Evolutionary conservation across 2,888 invertebrate genomes (phyloP).

Genomic region (Dysmachus trigonus): DNA sequence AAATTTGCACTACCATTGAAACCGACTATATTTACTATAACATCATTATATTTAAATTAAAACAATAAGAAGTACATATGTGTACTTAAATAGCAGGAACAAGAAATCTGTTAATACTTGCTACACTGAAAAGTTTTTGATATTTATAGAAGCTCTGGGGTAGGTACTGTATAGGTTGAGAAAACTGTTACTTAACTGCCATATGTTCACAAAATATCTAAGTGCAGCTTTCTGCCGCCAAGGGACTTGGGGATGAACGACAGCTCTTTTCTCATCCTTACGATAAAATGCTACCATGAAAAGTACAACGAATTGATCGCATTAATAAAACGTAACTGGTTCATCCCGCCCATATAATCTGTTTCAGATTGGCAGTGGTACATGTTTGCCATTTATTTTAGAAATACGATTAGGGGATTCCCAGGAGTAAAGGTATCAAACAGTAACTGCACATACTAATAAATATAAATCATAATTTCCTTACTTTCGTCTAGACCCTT

Average conservation of each 20-base stretch:
- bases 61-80: too few species aligned
- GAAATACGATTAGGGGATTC: conserved; percentile 42
- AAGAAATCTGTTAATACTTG: not conserved
- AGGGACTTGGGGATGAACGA: not conserved
- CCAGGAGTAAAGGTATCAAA: conserved; percentile 48
- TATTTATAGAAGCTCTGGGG: not conserved
- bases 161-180: not conserved
- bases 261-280: conserved; percentile 49
- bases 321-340: conserved; percentile 65
- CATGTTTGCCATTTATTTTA: conserved; percentile 41
- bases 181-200: conserved; percentile 8
- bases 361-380: conserved; percentile 55
- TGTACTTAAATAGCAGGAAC: too few species aligned
- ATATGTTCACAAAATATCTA: conserved; percentile 45
- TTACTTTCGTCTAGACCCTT: conserved; percentile 14
- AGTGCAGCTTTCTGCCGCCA: conserved; percentile 51
- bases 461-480: conserved; percentile 51
- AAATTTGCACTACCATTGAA: not conserved
- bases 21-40: not conserved
- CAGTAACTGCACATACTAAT: conserved; percentile 50
- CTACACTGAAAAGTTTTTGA: not conserved
- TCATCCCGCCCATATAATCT: conserved; percentile 60
- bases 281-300: conserved; percentile 39
- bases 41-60: not conserved
- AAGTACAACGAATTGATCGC: conserved; percentile 65